Evolutionary conservation across 2,797 vertebrate genomes (phyloP).

Genomic region (Leucoraja ocellata): DNA sequence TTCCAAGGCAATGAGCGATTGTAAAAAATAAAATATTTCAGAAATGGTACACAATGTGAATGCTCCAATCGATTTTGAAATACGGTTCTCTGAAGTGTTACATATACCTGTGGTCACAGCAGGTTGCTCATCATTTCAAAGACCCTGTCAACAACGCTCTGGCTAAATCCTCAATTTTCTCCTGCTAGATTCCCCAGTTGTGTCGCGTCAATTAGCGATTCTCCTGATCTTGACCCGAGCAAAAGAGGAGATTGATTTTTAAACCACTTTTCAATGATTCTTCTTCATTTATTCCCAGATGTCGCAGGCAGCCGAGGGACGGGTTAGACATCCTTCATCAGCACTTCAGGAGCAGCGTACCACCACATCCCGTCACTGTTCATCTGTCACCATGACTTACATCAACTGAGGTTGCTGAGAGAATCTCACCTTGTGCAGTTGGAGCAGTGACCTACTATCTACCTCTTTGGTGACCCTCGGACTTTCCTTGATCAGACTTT

Average conservation of each 20-base stretch:
- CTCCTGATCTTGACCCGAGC: slow-evolving; percentile 43
- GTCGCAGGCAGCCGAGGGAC: background rate
- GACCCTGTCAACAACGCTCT: background rate
- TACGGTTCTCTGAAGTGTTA: slow-evolving; percentile 55
- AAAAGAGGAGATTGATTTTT: slow-evolving; percentile 48
- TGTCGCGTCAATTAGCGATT: slow-evolving; percentile 28
- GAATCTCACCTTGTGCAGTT: background rate
- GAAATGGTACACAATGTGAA: slow-evolving; percentile 55
- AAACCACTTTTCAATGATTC: background rate
- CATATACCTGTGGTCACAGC: slow-evolving; percentile 45
- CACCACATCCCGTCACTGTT: background rate
- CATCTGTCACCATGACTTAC: background rate
- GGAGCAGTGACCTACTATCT: too few species aligned
- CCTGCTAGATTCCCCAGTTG: slow-evolving; percentile 18
- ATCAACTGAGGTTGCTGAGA: background rate
- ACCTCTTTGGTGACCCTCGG: too few species aligned
- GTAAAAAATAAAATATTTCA: slow-evolving; percentile 56
- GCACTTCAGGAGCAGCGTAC: background rate
- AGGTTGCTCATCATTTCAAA: slow-evolving; percentile 27
- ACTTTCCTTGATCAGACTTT: too few species aligned
- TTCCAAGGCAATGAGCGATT: slow-evolving; percentile 61
- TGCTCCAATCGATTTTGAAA: slow-evolving; percentile 63
- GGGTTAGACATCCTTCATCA: background rate
- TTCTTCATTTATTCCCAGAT: background rate
- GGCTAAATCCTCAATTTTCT: slow-evolving; percentile 20